phyloP scores from a whole-genome alignment of 2,888 invertebrate species.

The Phengaris alcon region DNA sequence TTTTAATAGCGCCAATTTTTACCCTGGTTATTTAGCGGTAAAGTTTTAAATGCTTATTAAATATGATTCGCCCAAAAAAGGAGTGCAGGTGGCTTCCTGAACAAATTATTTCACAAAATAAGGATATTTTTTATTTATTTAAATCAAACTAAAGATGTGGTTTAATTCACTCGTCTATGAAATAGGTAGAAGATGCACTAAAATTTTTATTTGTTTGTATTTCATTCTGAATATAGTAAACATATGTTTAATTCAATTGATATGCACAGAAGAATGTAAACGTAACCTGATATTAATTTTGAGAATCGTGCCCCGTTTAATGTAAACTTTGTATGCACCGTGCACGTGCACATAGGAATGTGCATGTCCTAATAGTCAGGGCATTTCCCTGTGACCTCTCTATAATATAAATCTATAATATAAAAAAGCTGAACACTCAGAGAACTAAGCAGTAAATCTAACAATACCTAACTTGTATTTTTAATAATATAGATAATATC shows the following conservation, averaged over 20 bases:
- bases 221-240: neutral
- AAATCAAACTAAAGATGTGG: too few relatives aligned
- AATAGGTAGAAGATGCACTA: too few relatives aligned
- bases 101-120: too few relatives aligned
- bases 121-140: too few relatives aligned
- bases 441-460: too few relatives aligned
- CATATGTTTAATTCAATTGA: neutral
- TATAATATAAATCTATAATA: neutral
- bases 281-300: conserved; percentile 21
- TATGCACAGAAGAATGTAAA: neutral
- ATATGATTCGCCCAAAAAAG: too few relatives aligned
- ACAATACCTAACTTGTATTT: too few relatives aligned
- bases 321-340: conserved; percentile 18
- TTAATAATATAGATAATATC: neutral
- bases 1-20: neutral
- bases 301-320: conserved; percentile 22
- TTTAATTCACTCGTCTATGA: too few relatives aligned
- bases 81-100: too few relatives aligned
- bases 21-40: neutral
- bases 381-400: conserved; percentile 53
- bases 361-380: conserved; percentile 44
- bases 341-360: conserved; percentile 6
- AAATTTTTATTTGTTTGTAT: too few relatives aligned
- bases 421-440: neutral
- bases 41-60: neutral